A percentile compares a stretch with the other conserved stretches of the same genome.
Conservation (phyloP, 2,113 vertebrate genomes). For the Scomber scombrus region DNA sequence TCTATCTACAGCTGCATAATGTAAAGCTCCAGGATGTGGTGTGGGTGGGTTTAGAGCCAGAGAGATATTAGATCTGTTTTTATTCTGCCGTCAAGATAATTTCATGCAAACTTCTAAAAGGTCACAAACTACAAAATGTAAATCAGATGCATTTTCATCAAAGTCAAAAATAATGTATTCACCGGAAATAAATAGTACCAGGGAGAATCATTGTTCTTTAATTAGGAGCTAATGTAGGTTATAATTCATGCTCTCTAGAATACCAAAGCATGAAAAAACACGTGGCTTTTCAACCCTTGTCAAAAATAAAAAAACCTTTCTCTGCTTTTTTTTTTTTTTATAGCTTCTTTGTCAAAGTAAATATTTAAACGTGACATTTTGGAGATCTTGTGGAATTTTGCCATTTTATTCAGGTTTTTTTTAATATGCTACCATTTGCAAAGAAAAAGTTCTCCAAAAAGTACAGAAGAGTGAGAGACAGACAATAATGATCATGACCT, state of each 20-base stretch:
- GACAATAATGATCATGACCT: not conserved
- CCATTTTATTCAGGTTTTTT: not conserved
- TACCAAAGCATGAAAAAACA: not conserved
- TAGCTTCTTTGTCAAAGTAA: not conserved
- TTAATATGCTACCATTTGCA: not conserved
- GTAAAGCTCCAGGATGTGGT: conserved; percentile 10
- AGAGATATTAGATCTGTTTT: conserved; percentile 6
- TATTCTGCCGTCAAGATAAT: conserved; percentile 44
- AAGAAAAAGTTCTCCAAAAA: not conserved
- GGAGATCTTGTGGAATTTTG: not conserved
- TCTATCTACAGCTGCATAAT: conserved; percentile 32
- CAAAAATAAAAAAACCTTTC: not conserved
- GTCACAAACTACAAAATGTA: conserved; percentile 36
- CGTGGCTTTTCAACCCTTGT: not conserved
- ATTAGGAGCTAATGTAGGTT: conserved; percentile 11
- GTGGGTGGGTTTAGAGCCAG: conserved; percentile 19
- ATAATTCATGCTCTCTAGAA: not conserved
- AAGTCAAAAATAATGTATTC: conserved; percentile 19
- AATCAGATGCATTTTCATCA: conserved; percentile 42
- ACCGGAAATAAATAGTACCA: not conserved
- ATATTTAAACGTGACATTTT: not conserved
- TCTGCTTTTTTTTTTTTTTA: not conserved
- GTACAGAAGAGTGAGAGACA: not conserved
- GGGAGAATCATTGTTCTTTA: not conserved
- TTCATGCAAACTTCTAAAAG: conserved; percentile 48